A percentile compares a stretch with the other conserved stretches of the same genome.
Evolutionary conservation across 2,888 invertebrate genomes (phyloP).

Genomic region (Ophraella communa): DNA sequence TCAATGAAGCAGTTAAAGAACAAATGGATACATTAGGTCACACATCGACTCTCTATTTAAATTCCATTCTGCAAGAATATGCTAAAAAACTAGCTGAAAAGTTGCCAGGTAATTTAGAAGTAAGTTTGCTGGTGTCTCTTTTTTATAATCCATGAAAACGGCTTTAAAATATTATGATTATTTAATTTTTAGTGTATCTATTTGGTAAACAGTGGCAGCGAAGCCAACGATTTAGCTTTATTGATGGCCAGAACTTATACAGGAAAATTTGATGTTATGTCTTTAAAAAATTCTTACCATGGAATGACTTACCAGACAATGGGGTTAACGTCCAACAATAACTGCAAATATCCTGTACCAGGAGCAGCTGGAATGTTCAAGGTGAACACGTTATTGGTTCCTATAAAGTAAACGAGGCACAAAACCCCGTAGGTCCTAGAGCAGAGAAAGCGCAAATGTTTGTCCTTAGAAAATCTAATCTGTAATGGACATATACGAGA

Average conservation of each 20-base stretch:
- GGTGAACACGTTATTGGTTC: slow-evolving; percentile 62
- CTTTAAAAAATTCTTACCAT: slow-evolving; percentile 90
- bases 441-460: too few relatives aligned
- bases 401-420: background rate
- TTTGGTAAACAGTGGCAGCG: slow-evolving; percentile 95
- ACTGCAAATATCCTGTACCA: slow-evolving; percentile 80
- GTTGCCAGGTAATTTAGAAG: slow-evolving; percentile 86
- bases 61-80: slow-evolving; percentile 91
- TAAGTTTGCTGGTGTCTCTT: too few relatives aligned
- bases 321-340: slow-evolving; percentile 77
- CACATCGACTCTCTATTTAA: slow-evolving; percentile 89
- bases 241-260: slow-evolving; percentile 87
- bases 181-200: slow-evolving; percentile 75
- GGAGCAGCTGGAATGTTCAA: slow-evolving; percentile 77
- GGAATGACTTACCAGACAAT: slow-evolving; percentile 87
- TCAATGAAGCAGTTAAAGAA: slow-evolving; percentile 77
- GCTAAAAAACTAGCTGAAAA: slow-evolving; percentile 80
- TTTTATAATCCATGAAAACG: too few relatives aligned
- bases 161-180: too few relatives aligned
- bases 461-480: too few relatives aligned
- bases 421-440: too few relatives aligned
- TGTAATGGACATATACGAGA: too few relatives aligned
- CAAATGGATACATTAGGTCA: slow-evolving; percentile 89
- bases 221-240: slow-evolving; percentile 95
- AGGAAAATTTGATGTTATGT: slow-evolving; percentile 82